A percentile compares a stretch with the other conserved stretches of the same genome.
Conservation (phyloP, 1,140 invertebrate species). For the Atta colombica region DNA sequence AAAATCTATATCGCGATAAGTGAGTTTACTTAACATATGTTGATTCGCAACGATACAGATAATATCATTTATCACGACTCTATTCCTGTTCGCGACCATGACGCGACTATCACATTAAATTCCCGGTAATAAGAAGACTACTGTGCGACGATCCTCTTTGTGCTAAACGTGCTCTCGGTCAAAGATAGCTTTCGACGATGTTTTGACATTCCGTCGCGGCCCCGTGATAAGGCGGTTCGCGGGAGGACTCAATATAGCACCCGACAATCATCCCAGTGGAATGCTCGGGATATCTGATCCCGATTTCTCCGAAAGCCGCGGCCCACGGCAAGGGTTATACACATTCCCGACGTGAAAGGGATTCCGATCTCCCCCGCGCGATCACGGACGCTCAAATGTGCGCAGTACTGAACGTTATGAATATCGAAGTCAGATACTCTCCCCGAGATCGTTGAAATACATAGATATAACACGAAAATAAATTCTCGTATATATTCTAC, state of each 20-base stretch:
- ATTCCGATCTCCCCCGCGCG: constrained; percentile 24
- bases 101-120: constrained; percentile 38
- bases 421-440: not conserved
- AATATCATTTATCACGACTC: constrained; percentile 17
- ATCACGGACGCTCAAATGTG: constrained; percentile 18
- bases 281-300: constrained; percentile 60
- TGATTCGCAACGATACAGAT: not conserved
- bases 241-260: constrained; percentile 66
- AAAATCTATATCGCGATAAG: not conserved
- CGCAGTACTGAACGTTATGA: not conserved
- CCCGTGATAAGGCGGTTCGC: constrained; percentile 54
- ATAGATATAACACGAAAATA: too few species aligned
- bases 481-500: not conserved
- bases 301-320: constrained; percentile 64
- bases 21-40: not conserved
- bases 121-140: constrained; percentile 34
- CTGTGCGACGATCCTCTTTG: constrained; percentile 21
- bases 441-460: not conserved
- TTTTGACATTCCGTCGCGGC: constrained; percentile 35
- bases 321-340: constrained; percentile 22
- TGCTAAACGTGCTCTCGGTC: constrained; percentile 1
- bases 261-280: constrained; percentile 63
- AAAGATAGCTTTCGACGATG: constrained; percentile 36
- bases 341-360: constrained; percentile 55
- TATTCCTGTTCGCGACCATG: constrained; percentile 1